Conservation (phyloP, 2,113 vertebrate genomes). For the Apteryx owenii region DNA sequence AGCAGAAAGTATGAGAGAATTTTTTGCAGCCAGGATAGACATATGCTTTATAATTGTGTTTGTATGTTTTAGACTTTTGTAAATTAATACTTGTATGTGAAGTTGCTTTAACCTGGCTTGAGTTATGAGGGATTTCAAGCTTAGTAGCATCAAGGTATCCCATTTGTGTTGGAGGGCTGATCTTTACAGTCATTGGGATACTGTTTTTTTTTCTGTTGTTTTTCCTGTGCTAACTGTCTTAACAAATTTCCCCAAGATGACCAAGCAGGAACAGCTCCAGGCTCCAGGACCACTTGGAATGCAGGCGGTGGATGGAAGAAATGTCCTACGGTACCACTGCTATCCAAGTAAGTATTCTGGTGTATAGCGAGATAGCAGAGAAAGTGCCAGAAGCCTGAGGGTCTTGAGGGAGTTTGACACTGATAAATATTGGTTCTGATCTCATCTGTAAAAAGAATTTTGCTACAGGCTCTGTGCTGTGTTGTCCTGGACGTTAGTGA, state of each 20-base stretch:
- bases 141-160: not conserved
- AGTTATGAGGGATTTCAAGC: not conserved
- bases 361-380: not conserved
- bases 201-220: not conserved
- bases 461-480: not conserved
- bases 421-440: not conserved
- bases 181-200: not conserved
- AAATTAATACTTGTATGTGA: not conserved
- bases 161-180: not conserved
- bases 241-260: not conserved
- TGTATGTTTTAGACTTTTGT: not conserved
- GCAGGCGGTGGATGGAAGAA: not conserved
- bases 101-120: not conserved
- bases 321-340: not conserved
- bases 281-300: not conserved
- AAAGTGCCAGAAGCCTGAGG: not conserved
- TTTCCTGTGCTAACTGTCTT: not conserved
- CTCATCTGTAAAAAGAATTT: not conserved
- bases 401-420: not conserved
- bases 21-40: not conserved
- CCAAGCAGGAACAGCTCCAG: not conserved
- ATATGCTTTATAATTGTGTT: not conserved
- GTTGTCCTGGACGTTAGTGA: not conserved
- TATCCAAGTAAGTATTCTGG: not conserved
- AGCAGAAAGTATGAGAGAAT: not conserved